Evolutionary conservation across 2,113 vertebrate genomes (phyloP).

Genomic region (Microtus montanus): DNA sequence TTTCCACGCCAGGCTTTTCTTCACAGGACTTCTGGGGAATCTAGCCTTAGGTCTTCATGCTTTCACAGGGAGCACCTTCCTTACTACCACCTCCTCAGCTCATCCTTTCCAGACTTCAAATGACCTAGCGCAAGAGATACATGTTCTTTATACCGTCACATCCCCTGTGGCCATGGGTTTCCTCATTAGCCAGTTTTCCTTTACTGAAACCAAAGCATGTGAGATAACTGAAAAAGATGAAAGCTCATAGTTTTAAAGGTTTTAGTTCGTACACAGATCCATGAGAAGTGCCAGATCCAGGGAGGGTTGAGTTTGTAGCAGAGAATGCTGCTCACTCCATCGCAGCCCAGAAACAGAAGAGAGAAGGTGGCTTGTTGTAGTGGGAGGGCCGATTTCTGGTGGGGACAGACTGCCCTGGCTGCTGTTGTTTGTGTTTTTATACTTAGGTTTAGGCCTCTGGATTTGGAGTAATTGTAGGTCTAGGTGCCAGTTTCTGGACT

Average conservation of each 20-base stretch:
- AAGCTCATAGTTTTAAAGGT: neutral
- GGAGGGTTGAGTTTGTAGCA: neutral
- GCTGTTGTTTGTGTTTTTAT: neutral
- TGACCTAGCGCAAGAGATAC: neutral
- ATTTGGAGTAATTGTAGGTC: neutral
- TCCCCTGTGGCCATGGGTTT: neutral
- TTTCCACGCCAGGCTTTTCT: neutral
- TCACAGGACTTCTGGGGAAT: neutral
- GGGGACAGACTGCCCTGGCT: neutral
- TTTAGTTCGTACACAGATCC: neutral
- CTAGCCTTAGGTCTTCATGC: neutral
- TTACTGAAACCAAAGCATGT: neutral
- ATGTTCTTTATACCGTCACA: neutral
- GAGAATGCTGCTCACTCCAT: neutral
- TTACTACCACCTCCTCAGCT: neutral
- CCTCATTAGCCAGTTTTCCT: neutral
- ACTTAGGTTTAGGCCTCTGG: neutral
- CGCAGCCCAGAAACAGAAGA: neutral
- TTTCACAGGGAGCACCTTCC: neutral
- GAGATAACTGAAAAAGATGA: neutral
- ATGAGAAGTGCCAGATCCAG: neutral
- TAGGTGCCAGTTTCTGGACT: neutral
- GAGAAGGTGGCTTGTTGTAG: neutral
- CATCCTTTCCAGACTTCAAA: neutral
- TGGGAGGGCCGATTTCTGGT: neutral